Conservation (phyloP, 2,113 vertebrate genomes). For the Perca flavescens region DNA sequence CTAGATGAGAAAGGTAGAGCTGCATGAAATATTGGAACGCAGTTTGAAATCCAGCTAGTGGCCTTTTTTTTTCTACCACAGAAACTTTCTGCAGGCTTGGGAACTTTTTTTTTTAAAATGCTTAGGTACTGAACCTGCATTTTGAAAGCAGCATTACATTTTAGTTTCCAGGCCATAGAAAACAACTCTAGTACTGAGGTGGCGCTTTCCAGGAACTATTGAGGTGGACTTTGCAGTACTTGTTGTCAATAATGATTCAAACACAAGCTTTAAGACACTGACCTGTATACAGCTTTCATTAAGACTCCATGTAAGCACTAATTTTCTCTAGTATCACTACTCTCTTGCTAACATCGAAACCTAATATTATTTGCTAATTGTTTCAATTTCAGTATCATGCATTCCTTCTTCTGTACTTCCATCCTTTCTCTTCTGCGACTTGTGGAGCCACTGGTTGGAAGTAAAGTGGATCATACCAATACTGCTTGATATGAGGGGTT, state of each 20-base stretch:
- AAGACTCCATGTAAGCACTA: background rate
- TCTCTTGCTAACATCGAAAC: background rate
- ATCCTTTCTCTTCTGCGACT: background rate
- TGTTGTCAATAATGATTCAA: background rate
- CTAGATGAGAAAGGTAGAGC: conserved; percentile 3
- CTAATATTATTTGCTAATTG: background rate
- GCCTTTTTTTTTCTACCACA: background rate
- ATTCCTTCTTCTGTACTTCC: background rate
- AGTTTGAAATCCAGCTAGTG: background rate
- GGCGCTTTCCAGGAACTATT: background rate
- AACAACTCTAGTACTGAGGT: background rate
- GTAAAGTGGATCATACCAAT: conserved; percentile 32
- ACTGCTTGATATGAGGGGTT: conserved; percentile 8
- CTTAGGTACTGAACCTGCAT: background rate
- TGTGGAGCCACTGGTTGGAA: conserved; percentile 22
- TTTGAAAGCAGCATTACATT: background rate
- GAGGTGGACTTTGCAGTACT: background rate
- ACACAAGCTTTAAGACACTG: background rate
- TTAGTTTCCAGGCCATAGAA: background rate
- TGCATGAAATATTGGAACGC: background rate
- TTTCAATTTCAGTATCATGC: conserved; percentile 3
- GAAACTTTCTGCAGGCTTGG: background rate
- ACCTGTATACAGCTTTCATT: background rate
- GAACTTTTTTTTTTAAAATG: background rate
- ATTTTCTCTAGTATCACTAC: background rate